Percentiles rank a stretch among this genome's conserved stretches.
These are phyloP conservation scores for Porites rus DNA, from an alignment of 92 coral and sea anemone genomes.

Conservation along the genomic window DNA sequence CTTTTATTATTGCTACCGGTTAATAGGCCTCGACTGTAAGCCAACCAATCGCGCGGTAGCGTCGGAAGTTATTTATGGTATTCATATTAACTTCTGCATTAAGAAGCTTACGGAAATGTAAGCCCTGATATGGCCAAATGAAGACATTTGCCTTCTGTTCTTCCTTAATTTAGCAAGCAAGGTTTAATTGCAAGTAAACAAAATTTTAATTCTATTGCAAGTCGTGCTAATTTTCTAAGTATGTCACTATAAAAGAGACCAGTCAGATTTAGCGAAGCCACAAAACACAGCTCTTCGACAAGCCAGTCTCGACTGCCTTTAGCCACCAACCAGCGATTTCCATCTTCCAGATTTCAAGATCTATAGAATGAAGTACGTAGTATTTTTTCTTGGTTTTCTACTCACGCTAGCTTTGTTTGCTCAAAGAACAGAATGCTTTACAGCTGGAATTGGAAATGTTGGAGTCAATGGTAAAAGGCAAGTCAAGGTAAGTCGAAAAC, in stretches of 20 bases:
- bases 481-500: background rate
- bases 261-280: background rate
- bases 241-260: slow-evolving; percentile 26
- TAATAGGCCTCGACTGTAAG: background rate
- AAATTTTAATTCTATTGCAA: slow-evolving; percentile 6
- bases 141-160: background rate
- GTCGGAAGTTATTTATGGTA: slow-evolving; percentile 23
- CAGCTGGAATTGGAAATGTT: slow-evolving; percentile 45
- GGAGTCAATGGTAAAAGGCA: slow-evolving; percentile 24
- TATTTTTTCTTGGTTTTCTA: slow-evolving; percentile 16
- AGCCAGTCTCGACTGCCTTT: background rate
- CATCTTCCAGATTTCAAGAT: background rate
- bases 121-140: slow-evolving; percentile 10
- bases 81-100: slow-evolving; percentile 19
- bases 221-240: background rate
- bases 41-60: slow-evolving; percentile 1
- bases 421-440: slow-evolving; percentile 34
- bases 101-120: slow-evolving; percentile 32
- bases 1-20: slow-evolving; percentile 1
- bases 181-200: slow-evolving; percentile 36
- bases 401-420: slow-evolving; percentile 3
- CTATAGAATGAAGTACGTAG: slow-evolving; percentile 3
- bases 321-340: background rate
- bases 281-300: background rate
- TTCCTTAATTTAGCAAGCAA: slow-evolving; percentile 26